Percentiles rank a stretch among this genome's conserved stretches.
These are phyloP conservation scores for Philaethria dido DNA, from an alignment of 2,888 invertebrate genomes.

Conservation along the genomic window DNA sequence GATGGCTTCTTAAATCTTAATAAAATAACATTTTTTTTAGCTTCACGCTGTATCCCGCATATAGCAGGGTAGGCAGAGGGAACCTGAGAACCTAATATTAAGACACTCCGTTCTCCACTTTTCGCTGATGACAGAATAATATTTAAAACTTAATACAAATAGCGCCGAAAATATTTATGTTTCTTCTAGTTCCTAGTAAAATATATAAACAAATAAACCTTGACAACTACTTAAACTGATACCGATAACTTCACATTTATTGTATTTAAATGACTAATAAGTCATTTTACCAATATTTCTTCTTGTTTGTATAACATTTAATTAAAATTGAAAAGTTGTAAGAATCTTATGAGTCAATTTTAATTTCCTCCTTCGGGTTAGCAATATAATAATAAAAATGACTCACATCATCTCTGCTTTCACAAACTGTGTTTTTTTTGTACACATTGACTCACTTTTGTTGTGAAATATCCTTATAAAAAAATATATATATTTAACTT, in stretches of 20 bases:
- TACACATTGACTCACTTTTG: too few species aligned
- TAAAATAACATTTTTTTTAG: too few species aligned
- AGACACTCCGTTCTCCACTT: too few species aligned
- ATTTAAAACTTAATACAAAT: too few species aligned
- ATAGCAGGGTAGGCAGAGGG: too few species aligned
- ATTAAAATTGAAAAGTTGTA: neutral
- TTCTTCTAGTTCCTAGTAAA: neutral
- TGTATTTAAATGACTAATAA: neutral
- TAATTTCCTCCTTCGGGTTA: neutral
- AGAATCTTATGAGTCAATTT: neutral
- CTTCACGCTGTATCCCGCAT: too few species aligned
- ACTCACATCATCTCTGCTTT: conserved; percentile 7
- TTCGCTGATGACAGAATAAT: too few species aligned
- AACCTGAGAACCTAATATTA: too few species aligned
- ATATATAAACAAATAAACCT: neutral
- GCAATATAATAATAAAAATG: neutral
- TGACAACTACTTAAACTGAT: neutral
- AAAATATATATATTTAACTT: too few species aligned
- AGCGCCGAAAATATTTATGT: too few species aligned
- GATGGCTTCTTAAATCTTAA: too few species aligned
- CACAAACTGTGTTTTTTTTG: neutral
- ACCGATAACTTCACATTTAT: neutral
- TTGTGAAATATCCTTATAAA: too few species aligned
- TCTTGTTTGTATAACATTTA: neutral
- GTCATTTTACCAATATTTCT: neutral